phyloP scores from a whole-genome alignment of 2,113 vertebrate species.

The Crocuta crocuta region DNA sequence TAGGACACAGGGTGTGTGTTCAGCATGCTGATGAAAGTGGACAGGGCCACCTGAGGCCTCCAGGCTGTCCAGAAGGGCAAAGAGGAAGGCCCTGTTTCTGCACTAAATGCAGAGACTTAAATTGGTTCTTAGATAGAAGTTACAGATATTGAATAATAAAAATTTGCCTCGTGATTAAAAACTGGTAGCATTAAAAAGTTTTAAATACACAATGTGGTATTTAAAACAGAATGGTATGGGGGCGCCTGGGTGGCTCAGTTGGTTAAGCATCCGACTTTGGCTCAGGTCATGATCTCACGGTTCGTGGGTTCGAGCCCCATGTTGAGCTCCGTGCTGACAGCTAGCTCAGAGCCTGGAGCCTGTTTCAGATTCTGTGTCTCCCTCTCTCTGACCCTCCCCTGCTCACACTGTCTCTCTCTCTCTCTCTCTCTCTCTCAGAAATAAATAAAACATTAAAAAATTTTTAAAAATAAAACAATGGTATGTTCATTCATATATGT shows the following conservation, averaged over 20 bases:
- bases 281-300: no score
- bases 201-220: not conserved
- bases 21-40: accelerated
- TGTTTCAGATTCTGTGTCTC: no score
- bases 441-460: no score
- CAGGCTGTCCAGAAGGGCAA: not conserved
- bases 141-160: not conserved
- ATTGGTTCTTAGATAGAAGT: not conserved
- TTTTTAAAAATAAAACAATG: no score
- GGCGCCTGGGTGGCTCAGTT: no score
- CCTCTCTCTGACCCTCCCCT: no score
- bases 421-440: no score
- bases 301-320: no score
- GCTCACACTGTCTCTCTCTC: not conserved
- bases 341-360: no score
- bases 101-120: not conserved
- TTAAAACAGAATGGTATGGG: not conserved
- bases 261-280: no score
- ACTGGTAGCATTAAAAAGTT: not conserved
- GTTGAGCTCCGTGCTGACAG: no score
- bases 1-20: not conserved
- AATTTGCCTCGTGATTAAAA: not conserved
- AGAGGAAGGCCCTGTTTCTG: not conserved
- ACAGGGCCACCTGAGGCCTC: not conserved
- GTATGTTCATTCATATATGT: no score